Evolutionary conservation across 2,113 vertebrate species (phyloP), one percentile per base, ranked within the genome.

Genomic region (Rhynchopsitta pachyrhyncha): DNA sequence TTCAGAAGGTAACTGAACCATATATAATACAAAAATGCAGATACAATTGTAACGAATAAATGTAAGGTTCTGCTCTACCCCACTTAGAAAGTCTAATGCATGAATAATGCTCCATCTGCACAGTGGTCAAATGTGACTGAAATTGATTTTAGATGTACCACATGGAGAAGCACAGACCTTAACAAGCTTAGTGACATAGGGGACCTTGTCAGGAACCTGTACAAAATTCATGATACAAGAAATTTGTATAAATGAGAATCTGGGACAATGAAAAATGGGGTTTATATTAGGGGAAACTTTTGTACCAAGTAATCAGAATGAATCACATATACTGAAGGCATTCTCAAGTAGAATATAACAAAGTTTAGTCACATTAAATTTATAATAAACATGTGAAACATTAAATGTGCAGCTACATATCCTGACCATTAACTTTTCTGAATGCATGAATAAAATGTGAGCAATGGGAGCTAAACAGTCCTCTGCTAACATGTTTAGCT

Each of bases 141-240:
- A 97, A 97, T 96, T 97, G 92, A 96, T 95, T 97, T 97, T 92
- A 96, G 88, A 90, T 97, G 77, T 97, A 95, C 22, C 90, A 39
- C 86, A 60, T 24, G 95, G 76, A 96, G 89, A 93, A 92, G 80
- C 82, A 87, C 42, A 94, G 92, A 77, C 68, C 88, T 93, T 91
- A 97, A 95, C 81, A 98, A 96, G 89, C 71, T 87, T 78, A 44
- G 68, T 94, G 91, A 97, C 93, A 97, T 92, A 66, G 95, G 88
- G 84, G 76, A 94, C 92, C 89, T 96, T 97, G 86, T 96, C 95
- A 98, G 91, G 73, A 63, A 81, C 95, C 90, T 82, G 82, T 97
- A 95, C 84, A 97, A 98, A 96, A 97, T 98, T 97, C 94, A 97
- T 97, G 93, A 95, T 93, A 96, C 96, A 93, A 96, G 95, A 90